Base-by-base conservation (phyloP, 2,888 invertebrate genomes). In the Melieria omissa region DNA sequence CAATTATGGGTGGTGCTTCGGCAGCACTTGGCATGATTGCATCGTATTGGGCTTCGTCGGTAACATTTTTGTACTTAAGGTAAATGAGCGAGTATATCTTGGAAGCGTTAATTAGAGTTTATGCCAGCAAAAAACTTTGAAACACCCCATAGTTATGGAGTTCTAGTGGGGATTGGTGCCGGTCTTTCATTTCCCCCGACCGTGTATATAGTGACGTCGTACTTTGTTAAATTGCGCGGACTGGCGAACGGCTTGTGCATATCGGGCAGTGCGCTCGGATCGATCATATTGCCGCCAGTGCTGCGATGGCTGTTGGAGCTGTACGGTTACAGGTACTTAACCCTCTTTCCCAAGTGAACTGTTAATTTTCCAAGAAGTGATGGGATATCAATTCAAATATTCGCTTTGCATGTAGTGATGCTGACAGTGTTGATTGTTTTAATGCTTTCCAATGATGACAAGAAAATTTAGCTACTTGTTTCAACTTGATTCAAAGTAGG, bases 121-220 rank as follows among this genome's bases (percentile, higher is more conserved):
- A 67, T 52, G 49, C 67, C 29, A 29, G 29, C 29, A 29, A 29
- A 29, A 29, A 29, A 29, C 29, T 29, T 29, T 29, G 29, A 49
- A 67, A 67, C 58, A 29, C 62, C 71, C 63, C 16, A 61, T 67
- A 95, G 94, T 87, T 95, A 94, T 87, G 95, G 95, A 65, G 90
- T 93, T 12, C 88, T 95, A 83, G 93, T 95, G 41, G 95, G 95
- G 75, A 91, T 92, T 54, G 95, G 95, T 7, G 95, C 95, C 1
- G 95, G 95, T 0, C 87, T 95, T 8, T 92, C 95, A 0, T 96
- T 95, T 88, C 95, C 95, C 0, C 95, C 95, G 4, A 95, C 95
- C 0, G 95, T 96, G 49, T 95, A 95, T 87, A 95, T 95, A 78
- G 95, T 95, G 77, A 95, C 95, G 65, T 94, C 94, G 73, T 95